Conservation (phyloP, 2,797 vertebrate genomes). For the Pogonophryne albipinna region DNA sequence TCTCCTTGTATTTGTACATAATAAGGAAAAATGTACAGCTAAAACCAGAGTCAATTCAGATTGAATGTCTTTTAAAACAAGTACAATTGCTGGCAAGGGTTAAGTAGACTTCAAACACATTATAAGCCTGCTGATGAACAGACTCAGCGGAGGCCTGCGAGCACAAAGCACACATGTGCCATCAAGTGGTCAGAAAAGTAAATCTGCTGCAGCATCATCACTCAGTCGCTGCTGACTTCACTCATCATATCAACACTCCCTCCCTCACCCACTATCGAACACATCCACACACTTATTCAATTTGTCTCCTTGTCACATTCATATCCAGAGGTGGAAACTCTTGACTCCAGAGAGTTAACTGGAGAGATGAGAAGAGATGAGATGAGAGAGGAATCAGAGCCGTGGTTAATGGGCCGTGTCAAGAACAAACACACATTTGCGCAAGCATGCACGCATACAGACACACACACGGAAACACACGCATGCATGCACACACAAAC, state of each 20-base stretch:
- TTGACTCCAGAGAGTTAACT: slow-evolving; percentile 77
- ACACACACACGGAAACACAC: slow-evolving; percentile 31
- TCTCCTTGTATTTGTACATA: not conserved
- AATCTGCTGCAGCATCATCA: slow-evolving; percentile 30
- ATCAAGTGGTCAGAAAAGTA: slow-evolving; percentile 62
- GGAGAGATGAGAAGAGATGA: slow-evolving; percentile 81
- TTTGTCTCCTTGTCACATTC: slow-evolving; percentile 75
- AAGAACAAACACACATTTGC: slow-evolving; percentile 52
- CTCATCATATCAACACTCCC: slow-evolving; percentile 25
- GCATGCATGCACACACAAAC: slow-evolving; percentile 37
- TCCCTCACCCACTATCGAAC: slow-evolving; percentile 15
- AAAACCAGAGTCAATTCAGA: not conserved
- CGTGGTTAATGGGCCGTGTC: slow-evolving; percentile 82
- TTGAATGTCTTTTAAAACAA: slow-evolving; percentile 8
- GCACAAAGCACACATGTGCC: slow-evolving; percentile 58
- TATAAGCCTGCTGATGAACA: not conserved
- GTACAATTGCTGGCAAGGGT: not conserved
- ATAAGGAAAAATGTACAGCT: not conserved
- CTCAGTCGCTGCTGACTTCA: slow-evolving; percentile 36
- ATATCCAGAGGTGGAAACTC: slow-evolving; percentile 76
- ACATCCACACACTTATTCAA: slow-evolving; percentile 65
- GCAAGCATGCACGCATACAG: slow-evolving; percentile 11
- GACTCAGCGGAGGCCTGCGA: slow-evolving; percentile 37
- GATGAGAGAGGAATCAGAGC: slow-evolving; percentile 76
- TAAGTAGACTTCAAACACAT: slow-evolving; percentile 11